Conservation (phyloP, 2,113 vertebrate genomes). For the Butorides virescens region DNA sequence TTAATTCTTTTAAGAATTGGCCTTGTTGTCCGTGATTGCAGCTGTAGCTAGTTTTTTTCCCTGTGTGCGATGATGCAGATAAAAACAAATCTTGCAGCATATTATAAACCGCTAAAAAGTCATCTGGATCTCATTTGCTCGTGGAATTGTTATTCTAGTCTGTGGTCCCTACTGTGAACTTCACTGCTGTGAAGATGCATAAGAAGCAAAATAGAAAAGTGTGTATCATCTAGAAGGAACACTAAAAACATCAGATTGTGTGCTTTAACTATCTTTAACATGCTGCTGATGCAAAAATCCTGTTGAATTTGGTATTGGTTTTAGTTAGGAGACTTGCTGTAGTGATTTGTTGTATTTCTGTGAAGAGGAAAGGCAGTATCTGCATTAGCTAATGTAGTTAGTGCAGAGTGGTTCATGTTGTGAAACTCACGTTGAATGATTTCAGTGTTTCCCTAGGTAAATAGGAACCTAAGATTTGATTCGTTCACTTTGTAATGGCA, state of each 20-base stretch:
- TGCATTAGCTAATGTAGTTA: neutral
- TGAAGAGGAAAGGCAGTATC: neutral
- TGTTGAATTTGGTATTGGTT: neutral
- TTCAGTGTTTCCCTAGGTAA: neutral
- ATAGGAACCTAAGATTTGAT: neutral
- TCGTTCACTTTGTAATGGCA: fast-evolving
- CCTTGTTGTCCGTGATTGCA: neutral
- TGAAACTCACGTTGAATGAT: neutral
- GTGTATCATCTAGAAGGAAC: neutral
- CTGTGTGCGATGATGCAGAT: neutral
- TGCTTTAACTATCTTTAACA: neutral
- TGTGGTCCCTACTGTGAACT: neutral
- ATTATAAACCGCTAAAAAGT: neutral
- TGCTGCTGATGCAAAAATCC: neutral
- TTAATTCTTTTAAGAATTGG: neutral
- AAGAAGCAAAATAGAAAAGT: neutral
- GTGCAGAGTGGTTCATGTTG: neutral
- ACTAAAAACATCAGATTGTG: neutral
- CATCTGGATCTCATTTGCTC: slow-evolving; percentile 31
- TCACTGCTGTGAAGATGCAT: neutral
- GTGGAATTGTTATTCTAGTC: neutral
- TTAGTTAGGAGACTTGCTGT: neutral
- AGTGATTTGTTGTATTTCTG: neutral
- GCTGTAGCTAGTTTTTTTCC: neutral
- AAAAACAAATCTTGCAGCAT: neutral